Evolutionary conservation across 1,140 invertebrate species (phyloP).

Genomic region (Drosophila melanica): DNA sequence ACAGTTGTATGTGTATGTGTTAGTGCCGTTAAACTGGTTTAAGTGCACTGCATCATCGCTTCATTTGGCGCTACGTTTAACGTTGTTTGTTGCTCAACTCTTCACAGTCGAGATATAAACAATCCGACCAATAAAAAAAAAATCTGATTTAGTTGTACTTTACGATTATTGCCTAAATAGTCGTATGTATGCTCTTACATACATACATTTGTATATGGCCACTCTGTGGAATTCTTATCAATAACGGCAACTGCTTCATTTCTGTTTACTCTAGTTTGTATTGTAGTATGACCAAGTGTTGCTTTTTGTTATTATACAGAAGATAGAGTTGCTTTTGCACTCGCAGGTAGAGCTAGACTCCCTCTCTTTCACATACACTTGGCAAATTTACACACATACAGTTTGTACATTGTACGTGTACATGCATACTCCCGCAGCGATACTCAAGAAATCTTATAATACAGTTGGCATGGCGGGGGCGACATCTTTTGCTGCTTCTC

Average conservation of each 20-base stretch:
- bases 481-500: conserved; percentile 18
- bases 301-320: neutral
- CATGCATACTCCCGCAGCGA: neutral
- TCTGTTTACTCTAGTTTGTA: conserved; percentile 1
- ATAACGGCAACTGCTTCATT: conserved; percentile 4
- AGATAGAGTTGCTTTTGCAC: neutral
- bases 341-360: too few species aligned
- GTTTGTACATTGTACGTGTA: neutral
- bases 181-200: conserved; percentile 7
- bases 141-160: neutral
- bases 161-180: conserved; percentile 16
- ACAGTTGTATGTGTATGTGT: conserved; percentile 14
- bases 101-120: conserved; percentile 25
- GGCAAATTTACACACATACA: too few species aligned
- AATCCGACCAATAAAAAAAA: conserved; percentile 20
- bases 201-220: conserved; percentile 3
- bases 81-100: conserved; percentile 26
- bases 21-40: conserved; percentile 76
- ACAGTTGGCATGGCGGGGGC: conserved; percentile 3
- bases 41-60: conserved; percentile 58
- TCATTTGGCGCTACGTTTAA: conserved; percentile 24
- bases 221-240: conserved; percentile 29
- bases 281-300: conserved; percentile 6
- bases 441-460: conserved; percentile 7
- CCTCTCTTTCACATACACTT: neutral